Percentiles rank a stretch among this genome's conserved stretches.
Conservation (phyloP, 2,888 invertebrate species). For the Cephus nigrinus region DNA sequence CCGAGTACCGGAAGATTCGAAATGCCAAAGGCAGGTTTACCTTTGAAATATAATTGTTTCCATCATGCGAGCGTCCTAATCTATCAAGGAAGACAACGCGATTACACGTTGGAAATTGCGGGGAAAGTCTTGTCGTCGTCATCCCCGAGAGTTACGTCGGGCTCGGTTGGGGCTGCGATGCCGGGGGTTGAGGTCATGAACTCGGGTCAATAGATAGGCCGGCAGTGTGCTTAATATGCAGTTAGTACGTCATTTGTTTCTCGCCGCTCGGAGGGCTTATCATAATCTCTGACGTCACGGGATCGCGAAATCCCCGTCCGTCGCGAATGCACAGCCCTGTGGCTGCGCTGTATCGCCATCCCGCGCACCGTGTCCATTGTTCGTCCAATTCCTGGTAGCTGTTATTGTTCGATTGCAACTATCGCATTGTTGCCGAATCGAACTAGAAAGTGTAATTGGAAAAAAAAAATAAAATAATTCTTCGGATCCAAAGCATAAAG, state of each 20-base stretch:
- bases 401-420: neutral
- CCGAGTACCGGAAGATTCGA: neutral
- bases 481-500: too few species aligned
- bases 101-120: conserved; percentile 35
- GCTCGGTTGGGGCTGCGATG: neutral
- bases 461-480: too few species aligned
- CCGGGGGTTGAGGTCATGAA: conserved; percentile 16
- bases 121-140: conserved; percentile 38
- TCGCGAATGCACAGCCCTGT: neutral
- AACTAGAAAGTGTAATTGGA: neutral
- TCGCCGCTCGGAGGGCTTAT: conserved; percentile 44
- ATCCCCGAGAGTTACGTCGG: conserved; percentile 18
- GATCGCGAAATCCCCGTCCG: conserved; percentile 13
- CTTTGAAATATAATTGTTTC: conserved; percentile 32
- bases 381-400: neutral
- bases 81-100: conserved; percentile 47
- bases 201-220: conserved; percentile 33
- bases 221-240: conserved; percentile 46
- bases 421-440: neutral
- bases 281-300: conserved; percentile 44
- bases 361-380: neutral
- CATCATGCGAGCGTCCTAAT: conserved; percentile 39
- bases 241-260: conserved; percentile 55
- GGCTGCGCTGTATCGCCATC: neutral
- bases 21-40: neutral